Base-by-base conservation (phyloP, 2,113 vertebrate species). In the Ptyas mucosa region DNA sequence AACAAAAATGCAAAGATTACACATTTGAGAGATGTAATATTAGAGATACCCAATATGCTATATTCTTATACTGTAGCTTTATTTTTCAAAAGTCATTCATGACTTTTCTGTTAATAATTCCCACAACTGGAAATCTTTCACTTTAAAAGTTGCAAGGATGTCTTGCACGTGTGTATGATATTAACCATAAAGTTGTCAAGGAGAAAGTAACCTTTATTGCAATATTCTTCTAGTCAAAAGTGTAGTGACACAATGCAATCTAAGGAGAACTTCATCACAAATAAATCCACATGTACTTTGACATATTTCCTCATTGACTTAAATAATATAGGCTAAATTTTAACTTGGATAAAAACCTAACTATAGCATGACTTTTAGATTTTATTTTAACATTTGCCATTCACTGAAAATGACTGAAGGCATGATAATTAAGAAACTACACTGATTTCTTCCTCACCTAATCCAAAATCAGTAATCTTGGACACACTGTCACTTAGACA, bases 351-450 rank as follows among this genome's bases (percentile, higher is more conserved):
- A 26, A 87, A 20, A 87, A 18, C 4, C 34, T 9, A 46, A 11
- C 26, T 52, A 92, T 92, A 15, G 11, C 12, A 91, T 7, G 29
- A 89, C 64, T 94, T 34, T 54, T 89, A 53, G 90, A 15, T n/a
- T 34, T 90, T 89, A 75, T 85, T 90, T 34, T 90, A 94, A 91
- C 29, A 53, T 87, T 0, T 92, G 61, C 20, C 57, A 90, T 91
- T 86, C 89, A 58, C 88, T 75, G 39, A 91, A 43, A 69, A 69
- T 53, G 69, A 85, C n/a, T 15, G 29, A 91, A 85, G 39, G 39
- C 46, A 49, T 46, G n/a, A 55, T 5, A 81, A 88, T 86, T 9
- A 55, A 26, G 12, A 87, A 64, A 3, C 2, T 91, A 43, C 85
- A 2, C 2, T 0, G 1, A 0, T 89, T 57, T 29, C 57, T 52